phyloP scores from a whole-genome alignment of 2,797 vertebrate genomes.

The Spatula clypeata region DNA sequence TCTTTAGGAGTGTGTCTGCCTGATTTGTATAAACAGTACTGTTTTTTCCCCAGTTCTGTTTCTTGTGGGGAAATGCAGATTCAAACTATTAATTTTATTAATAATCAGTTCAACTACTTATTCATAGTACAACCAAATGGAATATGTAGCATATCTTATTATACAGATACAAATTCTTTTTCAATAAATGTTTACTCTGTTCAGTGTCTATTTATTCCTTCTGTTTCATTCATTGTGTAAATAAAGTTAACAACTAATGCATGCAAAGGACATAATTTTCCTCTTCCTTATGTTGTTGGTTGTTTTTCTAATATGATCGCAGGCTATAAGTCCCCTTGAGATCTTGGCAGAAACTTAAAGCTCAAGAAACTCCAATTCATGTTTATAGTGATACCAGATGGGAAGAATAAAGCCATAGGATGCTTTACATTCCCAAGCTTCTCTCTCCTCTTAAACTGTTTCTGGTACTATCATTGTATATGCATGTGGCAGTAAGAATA shows the following conservation, averaged over 20 bases:
- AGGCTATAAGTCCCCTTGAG: not conserved
- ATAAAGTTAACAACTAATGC: not conserved
- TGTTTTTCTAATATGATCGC: not conserved
- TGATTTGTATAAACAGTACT: not conserved
- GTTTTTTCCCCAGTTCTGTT: not conserved
- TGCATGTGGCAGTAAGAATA: not conserved
- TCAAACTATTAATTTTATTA: not conserved
- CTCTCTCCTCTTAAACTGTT: not conserved
- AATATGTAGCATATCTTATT: not conserved
- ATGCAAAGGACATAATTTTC: not conserved
- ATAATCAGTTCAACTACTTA: not conserved
- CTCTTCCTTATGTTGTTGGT: not conserved
- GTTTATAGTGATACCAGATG: not conserved
- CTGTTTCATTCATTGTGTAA: constrained; percentile 17
- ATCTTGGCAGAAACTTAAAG: not conserved
- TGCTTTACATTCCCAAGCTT: not conserved
- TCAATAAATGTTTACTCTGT: not conserved
- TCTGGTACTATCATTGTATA: not conserved
- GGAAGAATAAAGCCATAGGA: not conserved
- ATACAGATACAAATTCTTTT: not conserved
- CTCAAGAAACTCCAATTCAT: not conserved
- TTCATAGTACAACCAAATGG: not conserved
- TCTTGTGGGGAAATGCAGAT: not conserved
- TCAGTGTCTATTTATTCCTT: not conserved
- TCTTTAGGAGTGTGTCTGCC: not conserved